Evolutionary conservation across 2,797 vertebrate species (phyloP), one percentile per base, ranked within the genome.

Genomic region (Cyprinodon diabolis): DNA sequence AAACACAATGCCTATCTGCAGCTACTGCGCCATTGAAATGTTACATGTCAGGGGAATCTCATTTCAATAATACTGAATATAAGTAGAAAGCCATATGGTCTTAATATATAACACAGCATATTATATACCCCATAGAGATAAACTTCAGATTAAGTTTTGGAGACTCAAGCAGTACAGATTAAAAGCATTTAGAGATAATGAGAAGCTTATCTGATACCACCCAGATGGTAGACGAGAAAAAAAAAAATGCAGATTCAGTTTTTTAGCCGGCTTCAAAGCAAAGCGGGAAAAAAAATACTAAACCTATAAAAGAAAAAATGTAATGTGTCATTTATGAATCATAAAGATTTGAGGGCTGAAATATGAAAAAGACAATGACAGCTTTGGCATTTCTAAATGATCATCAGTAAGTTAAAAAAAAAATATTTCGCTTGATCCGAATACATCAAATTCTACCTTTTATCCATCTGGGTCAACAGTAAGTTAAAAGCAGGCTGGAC

Each of bases 11-110:
- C 57, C 37, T 21, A 30, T 82, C 84, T 69, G 77, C 62, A 48
- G 63, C 6, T n/a, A 1, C 76, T 19, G 21, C 21, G 6, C 68
- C 55, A 37, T 72, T 69, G 25, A 56, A 47, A 60, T 23, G 40
- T 45, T n/a, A 17, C 21, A 5, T 68, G 30, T 49, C 66, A 48
- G 68, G 19, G 68, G 48, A 13, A 11, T 35, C 71, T 63, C 10
- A 71, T 37, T 75, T 73, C 69, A 51, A 40, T 73, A 67, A 72
- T 43, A 72, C 55, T 40, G 43, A 75, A 65, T 35, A 43, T 47
- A 30, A 58, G n/a, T n/a, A 67, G 45, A 60, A 40, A 66, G 47
- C 37, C 68, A 3, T 6, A 47, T 43, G 47, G 70, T 52, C 25
- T 25, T 43, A 8, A 8, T 19, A n/a, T 54, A 21, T 7, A 47